Evolutionary conservation across 2,113 vertebrate species (phyloP), one percentile per base, ranked within the genome.

Genomic region (Eudyptes chrysolophus): DNA sequence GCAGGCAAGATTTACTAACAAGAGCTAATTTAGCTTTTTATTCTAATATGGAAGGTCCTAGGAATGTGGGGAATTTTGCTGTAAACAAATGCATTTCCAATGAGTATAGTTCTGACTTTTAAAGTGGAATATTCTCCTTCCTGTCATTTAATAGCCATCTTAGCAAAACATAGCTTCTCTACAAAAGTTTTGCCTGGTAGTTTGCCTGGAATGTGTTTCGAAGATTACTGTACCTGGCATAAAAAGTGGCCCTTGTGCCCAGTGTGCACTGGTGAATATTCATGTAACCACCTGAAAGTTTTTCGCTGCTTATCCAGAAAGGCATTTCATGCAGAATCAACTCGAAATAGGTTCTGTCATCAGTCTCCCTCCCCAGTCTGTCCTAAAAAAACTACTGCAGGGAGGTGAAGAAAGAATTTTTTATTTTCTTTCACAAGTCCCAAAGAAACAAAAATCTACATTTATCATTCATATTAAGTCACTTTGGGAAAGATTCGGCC

Each of bases 221-320:
- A 96, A 94, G 76, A 94, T 97, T 97, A 94, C 84, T 85, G 89
- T 94, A 51, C 77, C 40, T 92, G 74, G 71, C 89, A 36, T 83
- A 65, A 90, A 89, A 95, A 79, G 72, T 87, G 76, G 85, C 84
- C 87, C 69, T 96, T 79, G 52, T 89, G 74, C 60, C 87, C 48
- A 27, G 19, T 64, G n/a, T 84, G 72, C 54, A 51, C 54, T 97
- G 70, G 87, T 98, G 97, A 98, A 98, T 98, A 97, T 98, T 98
- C 90, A 97, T 97, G 84, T 58, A 36, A 24, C 62, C 86, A 96
- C 83, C 54, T 94, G 92, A 26, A 92, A 95, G 65, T 58, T 93
- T 84, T 96, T 82, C 27, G 22, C 25, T 81, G 40, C 52, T 89
- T 74, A 75, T 95, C 90, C 84, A 90, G 90, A 96, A 86, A 88